Evolutionary conservation across 2,888 invertebrate genomes (phyloP), one percentile per base, ranked within the genome.

Genomic region (Limenitis camilla): DNA sequence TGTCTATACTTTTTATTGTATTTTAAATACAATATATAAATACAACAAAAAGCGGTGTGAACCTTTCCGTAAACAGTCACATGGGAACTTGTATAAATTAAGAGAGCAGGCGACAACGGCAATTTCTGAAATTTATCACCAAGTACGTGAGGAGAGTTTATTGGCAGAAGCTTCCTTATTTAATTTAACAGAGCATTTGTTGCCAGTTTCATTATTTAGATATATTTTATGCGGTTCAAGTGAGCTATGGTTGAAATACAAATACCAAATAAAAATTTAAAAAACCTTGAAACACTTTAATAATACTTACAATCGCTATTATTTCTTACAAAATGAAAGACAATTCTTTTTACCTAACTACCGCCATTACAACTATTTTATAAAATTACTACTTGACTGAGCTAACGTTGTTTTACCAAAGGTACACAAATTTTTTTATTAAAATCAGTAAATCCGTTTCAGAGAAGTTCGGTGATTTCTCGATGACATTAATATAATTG

Each of bases 71-170:
- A 50, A 50, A 50, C 43, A 50, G 50, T 53, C 49, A 48, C 33
- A 52, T 40, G 44, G 47, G 43, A 50, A 38, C 39, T 50, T 78
- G 76, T 80, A 74, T 78, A 80, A 81, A 81, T 81, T 80, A 80
- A 77, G 71, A 65, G 67, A 58, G 68, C 67, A 68, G 62, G 59
- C 52, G 41, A 52, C 40, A 46, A 52, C 67, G 72, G 78, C 74
- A 81, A 79, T 77, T 80, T 71, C 74, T 71, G 68, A 74, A 78
- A 81, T 82, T 74, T 80, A 81, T 81, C 73, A 76, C 68, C 62
- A 61, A 60, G 68, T 68, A 69, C 74, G 73, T 72, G 75, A 62
- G 61, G 39, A 50, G 43, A 59, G 59, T 50, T 57, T 68, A 67
- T 67, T 67, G 68, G 62, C 60, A 61, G 65, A 56, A 56, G 61